Percentiles rank a stretch among this genome's conserved stretches.
Conservation (phyloP, 2,797 vertebrate species). For the Xyrichtys novacula region DNA sequence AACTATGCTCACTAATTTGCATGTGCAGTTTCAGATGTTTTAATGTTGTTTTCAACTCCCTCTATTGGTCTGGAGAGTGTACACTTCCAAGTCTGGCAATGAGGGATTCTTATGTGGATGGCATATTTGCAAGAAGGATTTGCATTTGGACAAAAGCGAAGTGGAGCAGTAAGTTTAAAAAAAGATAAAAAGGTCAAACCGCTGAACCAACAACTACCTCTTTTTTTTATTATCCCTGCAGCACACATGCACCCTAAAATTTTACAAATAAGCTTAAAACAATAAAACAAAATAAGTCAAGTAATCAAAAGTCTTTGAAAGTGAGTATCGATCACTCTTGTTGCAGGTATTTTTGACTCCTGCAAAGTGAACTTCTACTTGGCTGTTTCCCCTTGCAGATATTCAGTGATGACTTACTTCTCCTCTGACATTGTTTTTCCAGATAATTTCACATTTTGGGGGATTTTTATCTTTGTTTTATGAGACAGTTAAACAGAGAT, state of each 20-base stretch:
- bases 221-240: not conserved
- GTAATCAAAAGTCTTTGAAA: conserved; percentile 5
- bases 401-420: too few species aligned
- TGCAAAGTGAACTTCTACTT: too few species aligned
- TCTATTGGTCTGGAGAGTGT: not conserved
- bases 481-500: too few species aligned
- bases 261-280: not conserved
- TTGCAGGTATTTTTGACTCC: not conserved
- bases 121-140: not conserved
- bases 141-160: not conserved
- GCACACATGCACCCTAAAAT: not conserved
- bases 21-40: not conserved
- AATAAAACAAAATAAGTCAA: not conserved
- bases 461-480: too few species aligned
- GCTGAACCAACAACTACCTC: not conserved
- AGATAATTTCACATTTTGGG: too few species aligned
- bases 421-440: too few species aligned
- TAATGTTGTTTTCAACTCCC: not conserved
- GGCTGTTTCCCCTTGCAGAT: too few species aligned
- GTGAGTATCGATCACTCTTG: not conserved
- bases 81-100: not conserved
- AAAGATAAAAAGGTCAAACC: not conserved
- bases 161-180: not conserved
- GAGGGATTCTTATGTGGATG: not conserved
- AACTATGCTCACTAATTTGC: not conserved